Conservation (phyloP, 2,888 invertebrate genomes). For the Sturmia bella region DNA sequence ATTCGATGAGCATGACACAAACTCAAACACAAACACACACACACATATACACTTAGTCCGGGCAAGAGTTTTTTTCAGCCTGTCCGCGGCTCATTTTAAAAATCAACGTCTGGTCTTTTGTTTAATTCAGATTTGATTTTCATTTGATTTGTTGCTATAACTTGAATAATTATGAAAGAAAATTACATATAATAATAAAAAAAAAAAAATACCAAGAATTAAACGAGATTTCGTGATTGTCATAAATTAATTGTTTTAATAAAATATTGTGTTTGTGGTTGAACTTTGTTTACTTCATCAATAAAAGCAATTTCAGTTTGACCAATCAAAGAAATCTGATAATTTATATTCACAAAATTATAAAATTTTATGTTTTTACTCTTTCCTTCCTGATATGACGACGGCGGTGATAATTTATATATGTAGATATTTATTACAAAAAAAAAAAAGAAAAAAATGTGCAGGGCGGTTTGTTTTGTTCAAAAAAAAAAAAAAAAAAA, state of each 20-base stretch:
- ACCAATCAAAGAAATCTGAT: conserved; percentile 37
- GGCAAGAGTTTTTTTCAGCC: not conserved
- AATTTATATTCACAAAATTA: conserved; percentile 52
- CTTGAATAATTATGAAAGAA: conserved; percentile 24
- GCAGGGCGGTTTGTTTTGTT: not conserved
- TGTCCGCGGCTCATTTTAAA: conserved; percentile 24
- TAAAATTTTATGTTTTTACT: not conserved
- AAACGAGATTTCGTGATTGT: conserved; percentile 69
- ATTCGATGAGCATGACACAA: conserved; percentile 22
- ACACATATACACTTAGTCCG: not conserved
- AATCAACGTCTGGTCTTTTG: conserved; percentile 26
- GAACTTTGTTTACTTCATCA: conserved; percentile 68
- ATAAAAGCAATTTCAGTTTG: conserved; percentile 61
- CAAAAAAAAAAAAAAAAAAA: not conserved
- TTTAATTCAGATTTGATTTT: conserved; percentile 44
- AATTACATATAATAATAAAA: conserved; percentile 30
- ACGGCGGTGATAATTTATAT: too few relatives aligned
- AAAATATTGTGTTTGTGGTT: conserved; percentile 65
- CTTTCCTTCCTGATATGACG: too few relatives aligned
- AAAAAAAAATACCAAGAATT: conserved; percentile 46
- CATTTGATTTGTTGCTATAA: conserved; percentile 46
- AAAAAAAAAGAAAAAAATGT: too few relatives aligned
- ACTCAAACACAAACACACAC: not conserved
- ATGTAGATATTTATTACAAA: too few relatives aligned
- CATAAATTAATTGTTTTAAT: conserved; percentile 72